Evolutionary conservation across 2,113 vertebrate genomes (phyloP), one percentile per base, ranked within the genome.

Genomic region (Balaenoptera acutorostrata): DNA sequence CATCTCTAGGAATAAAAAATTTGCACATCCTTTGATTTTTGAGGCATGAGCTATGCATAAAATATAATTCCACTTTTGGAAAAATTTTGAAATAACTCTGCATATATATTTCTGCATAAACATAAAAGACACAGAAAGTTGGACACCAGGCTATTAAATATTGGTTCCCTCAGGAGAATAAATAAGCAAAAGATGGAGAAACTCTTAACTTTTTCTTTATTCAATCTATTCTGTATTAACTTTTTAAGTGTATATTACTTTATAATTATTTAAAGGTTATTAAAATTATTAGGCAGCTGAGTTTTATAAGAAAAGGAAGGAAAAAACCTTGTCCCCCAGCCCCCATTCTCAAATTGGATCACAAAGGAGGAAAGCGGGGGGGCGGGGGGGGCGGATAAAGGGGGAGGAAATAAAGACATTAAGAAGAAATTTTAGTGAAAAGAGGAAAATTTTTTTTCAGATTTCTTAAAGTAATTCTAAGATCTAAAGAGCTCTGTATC

Each of bases 151-250:
- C 39, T 93, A 75, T 75, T 86, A 96, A 86, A 87, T 82, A 92
- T 0, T 66, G 49, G n/a, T 69, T 96, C 85, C 21, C 71, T 92
- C 31, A 78, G 36, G 23, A 87, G 9, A 90, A 88, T 52, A 89
- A 68, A 84, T 41, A 41, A 93, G 44, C 25, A 64, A 82, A 81
- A 92, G 57, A 68, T 66, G 12, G 0, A 91, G n/a, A 74, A 93
- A 59, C 83, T 63, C 84, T 36, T 68, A 78, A 74, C n/a, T n/a
- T 88, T 91, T 96, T 88, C n/a, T 87, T 88, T 72, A 90, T 44
- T 93, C 46, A 33, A 78, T 21, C 85, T 77, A 77, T 68, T 83
- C 61, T 20, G 8, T 57, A 25, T 31, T 93, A 94, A 89, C 8
- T 21, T 89, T 84, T 92, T 75, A 1, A 82, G 21, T 44, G 18